Conservation (phyloP, 2,113 vertebrate genomes). For the Atlantisia rogersi region DNA sequence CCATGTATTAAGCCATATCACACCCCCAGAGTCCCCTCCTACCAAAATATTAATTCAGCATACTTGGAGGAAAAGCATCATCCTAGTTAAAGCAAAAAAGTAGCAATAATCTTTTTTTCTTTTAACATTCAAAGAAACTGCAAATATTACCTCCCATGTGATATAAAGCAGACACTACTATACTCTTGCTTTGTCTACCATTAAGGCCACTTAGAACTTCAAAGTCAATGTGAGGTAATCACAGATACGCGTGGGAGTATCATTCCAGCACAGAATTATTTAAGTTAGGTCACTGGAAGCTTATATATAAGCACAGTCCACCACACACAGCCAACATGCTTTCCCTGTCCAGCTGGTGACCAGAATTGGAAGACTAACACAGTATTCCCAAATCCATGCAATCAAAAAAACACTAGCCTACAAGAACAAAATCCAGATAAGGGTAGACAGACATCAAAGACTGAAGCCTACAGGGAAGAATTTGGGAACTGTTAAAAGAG, state of each 20-base stretch:
- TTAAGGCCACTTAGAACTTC: background rate
- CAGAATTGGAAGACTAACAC: background rate
- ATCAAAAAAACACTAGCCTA: background rate
- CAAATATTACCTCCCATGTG: background rate
- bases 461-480: background rate
- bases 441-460: background rate
- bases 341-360: background rate
- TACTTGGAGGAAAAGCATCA: background rate
- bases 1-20: background rate
- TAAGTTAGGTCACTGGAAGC: background rate
- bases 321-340: fast-evolving
- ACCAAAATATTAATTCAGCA: background rate
- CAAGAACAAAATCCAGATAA: background rate
- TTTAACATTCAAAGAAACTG: background rate
- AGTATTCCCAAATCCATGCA: background rate
- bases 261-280: background rate
- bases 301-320: background rate
- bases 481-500: background rate
- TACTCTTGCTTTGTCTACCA: background rate
- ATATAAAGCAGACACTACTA: background rate
- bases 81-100: background rate
- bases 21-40: background rate
- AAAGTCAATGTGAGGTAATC: background rate
- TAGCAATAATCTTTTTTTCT: background rate
- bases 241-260: fast-evolving